A percentile compares a stretch with the other conserved stretches of the same genome.
These are phyloP conservation scores for Falco peregrinus DNA, from an alignment of 2,797 vertebrate species.

Conservation along the genomic window DNA sequence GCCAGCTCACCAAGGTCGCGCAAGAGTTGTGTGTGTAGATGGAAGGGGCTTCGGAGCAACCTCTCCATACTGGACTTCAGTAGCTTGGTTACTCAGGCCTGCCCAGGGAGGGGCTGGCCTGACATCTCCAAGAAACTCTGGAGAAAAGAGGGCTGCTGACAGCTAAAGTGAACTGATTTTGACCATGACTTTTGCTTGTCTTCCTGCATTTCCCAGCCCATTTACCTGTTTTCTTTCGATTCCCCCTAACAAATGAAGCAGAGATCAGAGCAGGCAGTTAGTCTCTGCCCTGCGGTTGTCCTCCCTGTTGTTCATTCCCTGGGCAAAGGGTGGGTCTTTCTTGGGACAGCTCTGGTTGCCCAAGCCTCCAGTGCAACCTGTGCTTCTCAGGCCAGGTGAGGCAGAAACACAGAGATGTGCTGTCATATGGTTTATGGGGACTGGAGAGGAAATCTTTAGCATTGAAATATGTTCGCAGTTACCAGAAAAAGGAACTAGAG, in stretches of 20 bases:
- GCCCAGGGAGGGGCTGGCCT: background rate
- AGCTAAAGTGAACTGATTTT: background rate
- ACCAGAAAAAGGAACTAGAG: background rate
- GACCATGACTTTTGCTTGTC: background rate
- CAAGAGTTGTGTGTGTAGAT: background rate
- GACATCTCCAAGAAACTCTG: background rate
- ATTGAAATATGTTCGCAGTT: background rate
- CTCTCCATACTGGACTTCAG: background rate
- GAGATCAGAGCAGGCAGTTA: background rate
- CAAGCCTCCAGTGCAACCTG: background rate
- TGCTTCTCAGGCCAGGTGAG: background rate
- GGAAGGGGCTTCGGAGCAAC: background rate
- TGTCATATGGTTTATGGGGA: background rate
- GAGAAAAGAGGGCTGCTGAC: background rate
- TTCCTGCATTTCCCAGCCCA: background rate
- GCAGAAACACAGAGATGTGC: background rate
- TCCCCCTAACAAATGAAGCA: background rate
- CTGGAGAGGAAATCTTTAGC: background rate
- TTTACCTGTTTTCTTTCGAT: background rate
- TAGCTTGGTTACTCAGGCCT: background rate
- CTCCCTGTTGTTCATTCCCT: background rate
- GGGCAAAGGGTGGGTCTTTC: background rate
- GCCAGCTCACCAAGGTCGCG: background rate
- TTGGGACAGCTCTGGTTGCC: background rate
- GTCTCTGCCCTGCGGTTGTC: background rate